These are phyloP conservation scores for Acrocephalus arundinaceus DNA, from an alignment of 2,113 vertebrate species.

Conservation along the genomic window DNA sequence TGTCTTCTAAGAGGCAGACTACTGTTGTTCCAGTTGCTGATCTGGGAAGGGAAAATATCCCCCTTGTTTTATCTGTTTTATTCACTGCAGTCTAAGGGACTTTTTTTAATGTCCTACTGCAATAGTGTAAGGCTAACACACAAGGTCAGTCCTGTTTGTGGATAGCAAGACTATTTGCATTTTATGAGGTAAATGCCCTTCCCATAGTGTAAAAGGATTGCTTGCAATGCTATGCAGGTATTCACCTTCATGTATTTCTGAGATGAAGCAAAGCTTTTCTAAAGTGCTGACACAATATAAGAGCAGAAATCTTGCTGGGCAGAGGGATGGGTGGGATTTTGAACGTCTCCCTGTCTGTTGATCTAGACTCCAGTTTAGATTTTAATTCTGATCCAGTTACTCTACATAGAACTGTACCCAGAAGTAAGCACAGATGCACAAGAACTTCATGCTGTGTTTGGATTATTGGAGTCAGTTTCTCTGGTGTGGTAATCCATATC, in stretches of 20 bases:
- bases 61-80: not conserved
- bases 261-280: not conserved
- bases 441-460: not conserved
- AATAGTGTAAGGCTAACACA: not conserved
- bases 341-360: not conserved
- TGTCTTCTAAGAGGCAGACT: not conserved
- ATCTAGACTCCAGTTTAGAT: not conserved
- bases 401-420: not conserved
- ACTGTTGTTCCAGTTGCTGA: not conserved
- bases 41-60: not conserved
- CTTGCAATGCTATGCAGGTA: not conserved
- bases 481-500: not conserved
- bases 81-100: not conserved
- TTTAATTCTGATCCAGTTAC: not conserved
- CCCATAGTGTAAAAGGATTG: not conserved
- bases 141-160: not conserved
- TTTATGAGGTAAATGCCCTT: conserved; percentile 9
- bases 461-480: not conserved
- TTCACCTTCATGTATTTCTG: not conserved
- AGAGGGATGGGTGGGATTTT: not conserved
- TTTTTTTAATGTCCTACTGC: not conserved
- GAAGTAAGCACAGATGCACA: not conserved
- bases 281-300: not conserved
- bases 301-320: not conserved
- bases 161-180: not conserved